Evolutionary conservation across 2,888 invertebrate species (phyloP).

Genomic region (Heliothis peltigera): DNA sequence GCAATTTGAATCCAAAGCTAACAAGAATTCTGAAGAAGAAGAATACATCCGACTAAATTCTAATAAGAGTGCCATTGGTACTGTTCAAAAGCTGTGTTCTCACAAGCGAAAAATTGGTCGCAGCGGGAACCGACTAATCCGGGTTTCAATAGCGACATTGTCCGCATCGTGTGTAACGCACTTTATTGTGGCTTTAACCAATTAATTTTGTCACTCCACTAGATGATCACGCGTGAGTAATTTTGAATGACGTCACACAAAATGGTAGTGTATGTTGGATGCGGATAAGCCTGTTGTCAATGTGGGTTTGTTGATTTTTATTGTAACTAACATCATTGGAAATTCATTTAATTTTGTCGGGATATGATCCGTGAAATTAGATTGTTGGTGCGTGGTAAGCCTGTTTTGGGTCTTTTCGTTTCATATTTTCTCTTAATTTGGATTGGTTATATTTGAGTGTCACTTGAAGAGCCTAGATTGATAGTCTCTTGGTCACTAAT

Average conservation of each 20-base stretch:
- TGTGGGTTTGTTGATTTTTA: constrained; percentile 12
- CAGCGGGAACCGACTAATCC: constrained; percentile 77
- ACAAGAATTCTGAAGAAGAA: background rate
- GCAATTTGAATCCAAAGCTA: background rate
- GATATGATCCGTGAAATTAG: background rate
- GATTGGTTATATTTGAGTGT: background rate
- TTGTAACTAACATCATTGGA: background rate
- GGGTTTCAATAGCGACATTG: constrained; percentile 71
- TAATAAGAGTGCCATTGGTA: constrained; percentile 34
- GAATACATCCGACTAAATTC: constrained; percentile 15
- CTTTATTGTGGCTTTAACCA: constrained; percentile 79
- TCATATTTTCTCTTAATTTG: background rate
- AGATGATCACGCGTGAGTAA: constrained; percentile 71
- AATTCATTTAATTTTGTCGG: constrained; percentile 8
- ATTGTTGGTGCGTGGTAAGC: background rate
- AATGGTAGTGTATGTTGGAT: constrained; percentile 58
- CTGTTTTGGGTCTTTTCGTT: background rate
- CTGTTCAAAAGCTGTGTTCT: constrained; percentile 59
- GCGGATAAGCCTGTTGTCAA: constrained; percentile 34
- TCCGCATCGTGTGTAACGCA: constrained; percentile 70
- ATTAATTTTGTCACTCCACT: constrained; percentile 81
- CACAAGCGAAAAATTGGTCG: constrained; percentile 74
- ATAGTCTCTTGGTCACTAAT: too few relatives aligned
- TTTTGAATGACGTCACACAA: constrained; percentile 59
- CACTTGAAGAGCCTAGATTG: background rate